These are phyloP conservation scores for Thecophora atra DNA, from an alignment of 2,888 invertebrate species.

Conservation along the genomic window DNA sequence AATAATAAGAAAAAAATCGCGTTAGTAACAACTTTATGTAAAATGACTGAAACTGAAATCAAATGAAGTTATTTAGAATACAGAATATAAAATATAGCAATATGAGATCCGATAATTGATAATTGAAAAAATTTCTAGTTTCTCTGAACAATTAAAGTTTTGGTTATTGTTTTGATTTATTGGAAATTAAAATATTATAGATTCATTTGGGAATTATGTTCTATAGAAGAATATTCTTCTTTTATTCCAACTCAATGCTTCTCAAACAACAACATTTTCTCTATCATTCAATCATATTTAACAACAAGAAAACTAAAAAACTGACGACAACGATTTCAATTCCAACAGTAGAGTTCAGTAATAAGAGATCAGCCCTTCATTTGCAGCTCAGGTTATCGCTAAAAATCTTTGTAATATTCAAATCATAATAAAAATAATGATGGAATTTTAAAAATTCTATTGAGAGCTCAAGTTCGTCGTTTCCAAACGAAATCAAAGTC, in stretches of 20 bases:
- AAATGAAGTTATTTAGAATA: no score
- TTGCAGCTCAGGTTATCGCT: slow-evolving; percentile 30
- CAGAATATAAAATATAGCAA: not conserved
- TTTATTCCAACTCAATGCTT: no score
- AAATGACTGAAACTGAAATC: no score
- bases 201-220: no score
- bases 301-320: not conserved
- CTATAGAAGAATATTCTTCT: no score
- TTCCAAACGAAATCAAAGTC: not conserved
- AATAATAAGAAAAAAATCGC: not conserved
- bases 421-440: not conserved
- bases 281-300: slow-evolving; percentile 27
- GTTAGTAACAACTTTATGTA: not conserved
- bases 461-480: not conserved
- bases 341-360: slow-evolving; percentile 40
- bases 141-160: no score
- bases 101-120: no score
- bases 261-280: slow-evolving; percentile 17
- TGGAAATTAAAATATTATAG: no score
- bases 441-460: not conserved
- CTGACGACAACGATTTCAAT: slow-evolving; percentile 10
- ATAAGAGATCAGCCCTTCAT: slow-evolving; percentile 38
- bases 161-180: no score
- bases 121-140: no score
- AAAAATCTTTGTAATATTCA: not conserved